phyloP scores from a whole-genome alignment of 2,888 invertebrate species.

The Eristalis intricaria region DNA sequence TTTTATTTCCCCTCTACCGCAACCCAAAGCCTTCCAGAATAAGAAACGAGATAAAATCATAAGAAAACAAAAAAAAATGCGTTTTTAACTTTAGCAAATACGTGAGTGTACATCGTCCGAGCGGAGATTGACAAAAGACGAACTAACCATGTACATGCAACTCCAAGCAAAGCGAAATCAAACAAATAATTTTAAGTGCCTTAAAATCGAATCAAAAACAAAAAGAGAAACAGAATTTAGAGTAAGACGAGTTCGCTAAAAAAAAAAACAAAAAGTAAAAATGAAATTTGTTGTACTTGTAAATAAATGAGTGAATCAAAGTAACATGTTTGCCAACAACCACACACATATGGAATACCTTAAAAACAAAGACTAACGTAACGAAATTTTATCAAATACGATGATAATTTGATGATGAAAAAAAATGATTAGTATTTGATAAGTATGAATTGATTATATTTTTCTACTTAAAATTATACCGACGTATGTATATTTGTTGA shows the following conservation, averaged over 20 bases:
- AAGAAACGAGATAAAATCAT: background rate
- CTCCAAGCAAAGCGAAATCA: background rate
- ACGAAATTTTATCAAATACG: constrained; percentile 3
- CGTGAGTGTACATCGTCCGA: background rate
- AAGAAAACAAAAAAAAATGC: background rate
- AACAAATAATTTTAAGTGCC: constrained; percentile 58
- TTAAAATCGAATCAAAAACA: constrained; percentile 39
- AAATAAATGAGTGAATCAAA: constrained; percentile 15
- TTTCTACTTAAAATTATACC: constrained; percentile 54
- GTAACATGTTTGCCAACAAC: constrained; percentile 51
- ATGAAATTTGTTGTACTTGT: background rate
- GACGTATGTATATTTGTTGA: background rate
- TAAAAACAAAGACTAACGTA: constrained; percentile 15
- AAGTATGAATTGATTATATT: constrained; percentile 52
- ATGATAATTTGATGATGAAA: background rate
- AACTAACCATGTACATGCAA: background rate
- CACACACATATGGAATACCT: background rate
- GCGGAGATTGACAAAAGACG: background rate
- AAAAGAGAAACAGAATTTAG: background rate
- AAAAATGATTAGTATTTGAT: constrained; percentile 26
- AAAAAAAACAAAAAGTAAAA: background rate
- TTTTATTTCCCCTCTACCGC: background rate
- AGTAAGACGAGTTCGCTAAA: constrained; percentile 10
- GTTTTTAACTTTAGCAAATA: background rate
- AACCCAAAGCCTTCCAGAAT: background rate